Evolutionary conservation across 30 jellyfish, hydroid and myxozoan species (phyloP).

Genomic region (Aurelia sp.): DNA sequence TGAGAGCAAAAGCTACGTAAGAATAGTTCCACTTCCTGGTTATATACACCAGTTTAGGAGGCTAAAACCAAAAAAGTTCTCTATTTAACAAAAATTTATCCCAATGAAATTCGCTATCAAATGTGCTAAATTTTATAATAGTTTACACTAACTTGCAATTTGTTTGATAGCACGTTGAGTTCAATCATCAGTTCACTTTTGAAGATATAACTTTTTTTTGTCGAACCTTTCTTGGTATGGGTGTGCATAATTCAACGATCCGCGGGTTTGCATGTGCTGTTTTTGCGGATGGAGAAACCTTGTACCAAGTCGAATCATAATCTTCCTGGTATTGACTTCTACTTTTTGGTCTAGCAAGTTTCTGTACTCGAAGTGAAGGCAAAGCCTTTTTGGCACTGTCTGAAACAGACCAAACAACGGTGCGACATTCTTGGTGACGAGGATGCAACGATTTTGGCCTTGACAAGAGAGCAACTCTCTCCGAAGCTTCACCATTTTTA

Average conservation of each 20-base stretch:
- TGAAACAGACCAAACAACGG: conserved; percentile 83
- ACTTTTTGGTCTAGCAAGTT: conserved; percentile 89
- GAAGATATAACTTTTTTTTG: conserved; percentile 66
- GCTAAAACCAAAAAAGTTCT: too few relatives aligned
- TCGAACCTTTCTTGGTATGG: conserved; percentile 88
- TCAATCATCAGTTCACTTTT: not conserved
- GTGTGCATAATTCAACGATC: conserved; percentile 78
- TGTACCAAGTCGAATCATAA: conserved; percentile 70
- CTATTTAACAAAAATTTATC: too few relatives aligned
- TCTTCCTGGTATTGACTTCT: conserved; percentile 87
- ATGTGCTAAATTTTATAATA: too few relatives aligned
- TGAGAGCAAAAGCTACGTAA: too few relatives aligned
- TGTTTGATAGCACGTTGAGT: too few relatives aligned
- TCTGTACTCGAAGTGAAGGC: conserved; percentile 89
- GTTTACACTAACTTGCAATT: too few relatives aligned
- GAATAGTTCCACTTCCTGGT: too few relatives aligned
- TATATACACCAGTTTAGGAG: too few relatives aligned
- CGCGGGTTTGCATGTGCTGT: conserved; percentile 85
- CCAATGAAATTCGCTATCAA: too few relatives aligned
- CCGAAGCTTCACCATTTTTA: conserved; percentile 82
- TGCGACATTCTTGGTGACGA: conserved; percentile 81
- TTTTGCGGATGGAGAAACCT: conserved; percentile 82
- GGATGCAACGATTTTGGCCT: conserved; percentile 74
- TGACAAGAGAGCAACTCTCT: conserved; percentile 75
- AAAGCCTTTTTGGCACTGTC: conserved; percentile 70